Conservation (phyloP, 2,797 vertebrate species). For the Carapus acus region DNA sequence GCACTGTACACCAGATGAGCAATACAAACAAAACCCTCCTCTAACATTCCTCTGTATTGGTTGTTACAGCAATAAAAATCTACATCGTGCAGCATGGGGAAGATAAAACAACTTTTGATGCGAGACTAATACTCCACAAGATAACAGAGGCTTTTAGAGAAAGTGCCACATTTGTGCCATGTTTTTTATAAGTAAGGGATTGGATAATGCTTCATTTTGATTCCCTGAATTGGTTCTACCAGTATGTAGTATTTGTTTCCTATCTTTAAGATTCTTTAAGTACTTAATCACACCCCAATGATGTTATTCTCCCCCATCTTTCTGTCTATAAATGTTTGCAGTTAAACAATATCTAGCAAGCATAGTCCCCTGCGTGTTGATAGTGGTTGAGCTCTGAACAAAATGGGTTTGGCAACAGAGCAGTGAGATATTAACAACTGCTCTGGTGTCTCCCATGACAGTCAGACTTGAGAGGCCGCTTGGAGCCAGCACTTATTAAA, state of each 20-base stretch:
- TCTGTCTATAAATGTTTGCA: conserved; percentile 11
- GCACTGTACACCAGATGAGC: too few relatives aligned
- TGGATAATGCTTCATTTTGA: background rate
- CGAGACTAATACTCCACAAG: background rate
- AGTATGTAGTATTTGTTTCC: background rate
- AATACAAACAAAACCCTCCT: too few relatives aligned
- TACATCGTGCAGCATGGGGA: background rate
- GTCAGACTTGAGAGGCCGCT: conserved; percentile 19
- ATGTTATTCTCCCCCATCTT: conserved; percentile 6
- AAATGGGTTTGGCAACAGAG: conserved; percentile 16
- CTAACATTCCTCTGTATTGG: background rate
- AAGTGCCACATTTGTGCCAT: background rate
- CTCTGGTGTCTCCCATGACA: conserved; percentile 31
- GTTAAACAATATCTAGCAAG: conserved; percentile 7
- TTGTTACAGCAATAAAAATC: background rate
- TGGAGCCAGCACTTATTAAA: conserved; percentile 26
- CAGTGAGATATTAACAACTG: conserved; percentile 31
- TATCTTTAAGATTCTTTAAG: background rate
- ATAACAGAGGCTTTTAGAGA: background rate
- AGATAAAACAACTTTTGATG: conserved; percentile 1
- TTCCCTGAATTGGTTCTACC: background rate
- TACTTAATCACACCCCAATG: conserved; percentile 7
- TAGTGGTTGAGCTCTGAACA: conserved; percentile 26
- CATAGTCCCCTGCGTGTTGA: conserved; percentile 17
- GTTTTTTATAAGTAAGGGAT: conserved; percentile 3